Evolutionary conservation across 1,140 invertebrate species (phyloP).

Genomic region (Eubasilissa regina): DNA sequence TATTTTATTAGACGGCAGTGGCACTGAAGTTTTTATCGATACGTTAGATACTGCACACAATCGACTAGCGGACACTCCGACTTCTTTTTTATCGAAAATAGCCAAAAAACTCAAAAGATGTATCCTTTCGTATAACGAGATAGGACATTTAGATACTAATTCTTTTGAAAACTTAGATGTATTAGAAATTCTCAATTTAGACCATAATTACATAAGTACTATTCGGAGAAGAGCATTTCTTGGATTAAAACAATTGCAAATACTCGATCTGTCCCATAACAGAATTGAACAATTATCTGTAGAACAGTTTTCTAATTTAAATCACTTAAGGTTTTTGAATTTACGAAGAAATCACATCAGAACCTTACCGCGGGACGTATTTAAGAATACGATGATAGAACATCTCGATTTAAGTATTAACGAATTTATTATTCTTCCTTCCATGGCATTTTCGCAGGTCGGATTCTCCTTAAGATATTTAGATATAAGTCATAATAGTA

Average conservation of each 20-base stretch:
- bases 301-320: constrained; percentile 87
- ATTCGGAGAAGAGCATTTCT: constrained; percentile 83
- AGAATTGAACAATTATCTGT: constrained; percentile 82
- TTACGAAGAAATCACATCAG: constrained; percentile 83
- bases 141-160: constrained; percentile 79
- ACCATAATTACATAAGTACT: constrained; percentile 82
- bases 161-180: constrained; percentile 79
- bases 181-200: constrained; percentile 82
- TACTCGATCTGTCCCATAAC: constrained; percentile 86
- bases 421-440: constrained; percentile 83
- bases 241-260: constrained; percentile 81
- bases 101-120: constrained; percentile 77
- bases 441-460: constrained; percentile 80
- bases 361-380: constrained; percentile 84
- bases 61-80: constrained; percentile 77
- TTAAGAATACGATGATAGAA: constrained; percentile 85
- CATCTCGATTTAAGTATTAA: constrained; percentile 87
- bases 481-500: constrained; percentile 84
- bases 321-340: constrained; percentile 83
- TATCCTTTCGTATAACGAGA: constrained; percentile 82
- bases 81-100: constrained; percentile 75
- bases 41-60: constrained; percentile 83
- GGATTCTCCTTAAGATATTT: constrained; percentile 83
- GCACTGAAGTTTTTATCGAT: constrained; percentile 75
- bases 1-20: constrained; percentile 72